Percentiles rank a stretch among this genome's conserved stretches.
Evolutionary conservation across 1,140 invertebrate species (phyloP).

Genomic region (Polypedilum pembai): DNA sequence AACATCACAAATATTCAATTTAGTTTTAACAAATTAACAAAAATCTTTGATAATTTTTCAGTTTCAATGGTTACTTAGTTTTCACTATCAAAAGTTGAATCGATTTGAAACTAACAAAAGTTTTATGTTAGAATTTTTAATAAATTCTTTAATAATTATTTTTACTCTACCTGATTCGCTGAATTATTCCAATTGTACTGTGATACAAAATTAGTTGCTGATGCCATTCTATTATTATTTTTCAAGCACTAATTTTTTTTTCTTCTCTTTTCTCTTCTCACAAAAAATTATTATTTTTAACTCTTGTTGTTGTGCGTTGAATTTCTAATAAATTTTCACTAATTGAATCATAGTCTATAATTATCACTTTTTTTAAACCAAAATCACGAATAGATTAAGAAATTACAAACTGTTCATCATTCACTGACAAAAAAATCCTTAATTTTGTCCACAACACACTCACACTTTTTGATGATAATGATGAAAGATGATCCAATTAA

Average conservation of each 20-base stretch:
- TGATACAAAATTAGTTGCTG: constrained; percentile 11
- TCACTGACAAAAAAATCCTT: not conserved
- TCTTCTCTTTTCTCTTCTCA: no score
- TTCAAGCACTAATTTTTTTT: not conserved
- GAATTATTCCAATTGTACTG: constrained; percentile 25
- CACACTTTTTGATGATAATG: not conserved
- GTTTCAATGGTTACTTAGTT: no score
- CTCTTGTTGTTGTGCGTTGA: not conserved
- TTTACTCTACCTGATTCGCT: not conserved
- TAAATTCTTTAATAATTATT: not conserved
- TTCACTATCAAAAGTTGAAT: no score
- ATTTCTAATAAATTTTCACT: constrained; percentile 7
- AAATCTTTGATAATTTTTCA: no score
- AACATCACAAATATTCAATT: no score
- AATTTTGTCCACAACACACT: not conserved
- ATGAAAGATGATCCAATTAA: not conserved
- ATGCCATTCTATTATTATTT: constrained; percentile 17
- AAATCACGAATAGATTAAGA: not conserved
- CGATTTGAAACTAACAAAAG: no score
- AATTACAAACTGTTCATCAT: not conserved
- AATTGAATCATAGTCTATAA: constrained; percentile 13
- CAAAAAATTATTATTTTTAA: no score
- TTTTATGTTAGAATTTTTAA: no score
- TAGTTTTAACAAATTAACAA: no score
- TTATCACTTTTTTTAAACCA: not conserved